Conservation (phyloP, 2,113 vertebrate species). For the Melospiza georgiana region DNA sequence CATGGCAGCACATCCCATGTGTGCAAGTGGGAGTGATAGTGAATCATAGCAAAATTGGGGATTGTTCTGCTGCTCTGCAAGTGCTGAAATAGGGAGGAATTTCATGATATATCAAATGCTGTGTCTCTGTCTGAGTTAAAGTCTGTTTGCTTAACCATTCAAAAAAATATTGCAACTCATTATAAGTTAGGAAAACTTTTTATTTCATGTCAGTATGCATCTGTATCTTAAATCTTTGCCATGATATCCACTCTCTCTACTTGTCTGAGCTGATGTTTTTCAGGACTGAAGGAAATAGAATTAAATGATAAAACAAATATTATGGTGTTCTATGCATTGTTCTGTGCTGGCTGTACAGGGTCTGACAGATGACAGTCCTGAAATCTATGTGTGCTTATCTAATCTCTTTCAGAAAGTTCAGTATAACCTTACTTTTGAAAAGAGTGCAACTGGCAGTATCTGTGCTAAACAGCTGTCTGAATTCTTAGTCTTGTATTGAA, state of each 20-base stretch:
- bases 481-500: neutral
- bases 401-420: neutral
- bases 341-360: neutral
- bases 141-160: neutral
- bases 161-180: neutral
- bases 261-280: neutral
- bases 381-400: neutral
- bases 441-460: neutral
- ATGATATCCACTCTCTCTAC: neutral
- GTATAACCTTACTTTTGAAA: neutral
- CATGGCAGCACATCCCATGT: fast-evolving
- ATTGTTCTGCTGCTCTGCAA: neutral
- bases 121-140: neutral
- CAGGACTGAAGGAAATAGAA: neutral
- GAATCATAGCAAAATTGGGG: neutral
- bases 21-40: neutral
- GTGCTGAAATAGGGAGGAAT: neutral
- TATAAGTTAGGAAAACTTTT: neutral
- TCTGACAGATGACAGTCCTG: neutral
- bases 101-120: neutral
- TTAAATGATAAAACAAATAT: neutral
- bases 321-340: neutral
- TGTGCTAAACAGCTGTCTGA: neutral
- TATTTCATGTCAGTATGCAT: neutral
- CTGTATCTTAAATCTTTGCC: neutral